A percentile compares a stretch with the other conserved stretches of the same genome.
Evolutionary conservation across 2,888 invertebrate species (phyloP).

Genomic region (Ophraella communa): DNA sequence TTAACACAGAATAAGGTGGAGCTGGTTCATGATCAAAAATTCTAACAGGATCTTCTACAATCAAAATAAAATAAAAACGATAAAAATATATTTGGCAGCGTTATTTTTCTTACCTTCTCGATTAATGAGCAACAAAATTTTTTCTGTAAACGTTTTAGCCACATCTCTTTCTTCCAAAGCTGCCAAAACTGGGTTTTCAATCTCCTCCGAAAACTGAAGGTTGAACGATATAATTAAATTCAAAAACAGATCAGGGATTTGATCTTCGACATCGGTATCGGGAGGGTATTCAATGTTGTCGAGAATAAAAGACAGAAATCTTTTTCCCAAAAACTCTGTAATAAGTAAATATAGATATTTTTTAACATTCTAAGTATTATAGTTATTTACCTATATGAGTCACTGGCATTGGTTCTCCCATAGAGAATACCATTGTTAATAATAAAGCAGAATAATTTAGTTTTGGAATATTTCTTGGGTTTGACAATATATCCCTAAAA

Average conservation of each 20-base stretch:
- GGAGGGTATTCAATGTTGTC: conserved; percentile 83
- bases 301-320: conserved; percentile 81
- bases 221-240: conserved; percentile 88
- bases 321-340: conserved; percentile 81
- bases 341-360: conserved; percentile 1
- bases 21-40: conserved; percentile 83
- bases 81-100: background rate
- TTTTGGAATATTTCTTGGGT: conserved; percentile 78
- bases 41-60: conserved; percentile 84
- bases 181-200: conserved; percentile 75
- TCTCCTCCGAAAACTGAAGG: conserved; percentile 76
- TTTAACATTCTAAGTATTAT: too few relatives aligned
- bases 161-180: conserved; percentile 72
- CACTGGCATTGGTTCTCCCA: conserved; percentile 88
- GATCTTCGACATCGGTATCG: conserved; percentile 81
- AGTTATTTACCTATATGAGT: conserved; percentile 79
- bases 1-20: conserved; percentile 85
- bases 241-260: conserved; percentile 84
- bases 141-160: conserved; percentile 90
- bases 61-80: background rate
- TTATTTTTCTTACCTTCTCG: conserved; percentile 75
- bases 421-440: conserved; percentile 87
- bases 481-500: conserved; percentile 77
- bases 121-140: conserved; percentile 84
- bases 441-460: conserved; percentile 83